A percentile compares a stretch with the other conserved stretches of the same genome.
Conservation (phyloP, 1,140 invertebrate genomes). For the Ceratitis capitata region DNA sequence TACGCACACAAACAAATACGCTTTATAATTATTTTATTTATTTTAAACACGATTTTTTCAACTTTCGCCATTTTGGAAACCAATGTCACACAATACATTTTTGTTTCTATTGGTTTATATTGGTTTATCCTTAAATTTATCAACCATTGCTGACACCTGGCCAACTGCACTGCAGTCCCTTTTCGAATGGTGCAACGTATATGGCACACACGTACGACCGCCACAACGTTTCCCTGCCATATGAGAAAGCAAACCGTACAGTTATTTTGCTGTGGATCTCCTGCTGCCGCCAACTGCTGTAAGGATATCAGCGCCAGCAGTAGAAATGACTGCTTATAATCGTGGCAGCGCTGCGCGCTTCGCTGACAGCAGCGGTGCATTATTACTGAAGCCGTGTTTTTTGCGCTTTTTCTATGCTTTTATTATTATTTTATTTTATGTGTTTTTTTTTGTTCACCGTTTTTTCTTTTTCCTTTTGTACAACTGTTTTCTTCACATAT, state of each 20-base stretch:
- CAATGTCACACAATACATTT: no score
- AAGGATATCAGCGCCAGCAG: conserved; percentile 7
- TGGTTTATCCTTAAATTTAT: no score
- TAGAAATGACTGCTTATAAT: not conserved
- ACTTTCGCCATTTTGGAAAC: not conserved
- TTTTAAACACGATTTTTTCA: not conserved
- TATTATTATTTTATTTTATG: conserved; percentile 18
- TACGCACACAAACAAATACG: not conserved
- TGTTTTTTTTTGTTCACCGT: not conserved
- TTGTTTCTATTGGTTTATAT: not conserved
- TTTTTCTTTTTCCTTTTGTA: not conserved
- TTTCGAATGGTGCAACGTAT: not conserved
- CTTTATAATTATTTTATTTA: not conserved
- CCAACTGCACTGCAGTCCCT: not conserved
- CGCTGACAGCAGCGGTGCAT: conserved; percentile 10
- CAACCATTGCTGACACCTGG: not conserved
- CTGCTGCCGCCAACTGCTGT: not conserved
- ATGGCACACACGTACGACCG: conserved; percentile 32
- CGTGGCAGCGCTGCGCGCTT: not conserved
- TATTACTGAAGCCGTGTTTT: conserved; percentile 43
- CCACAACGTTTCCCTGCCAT: conserved; percentile 23
- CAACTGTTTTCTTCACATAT: not conserved
- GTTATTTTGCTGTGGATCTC: not conserved
- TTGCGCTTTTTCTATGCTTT: conserved; percentile 45
- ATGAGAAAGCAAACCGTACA: not conserved